Percentiles rank a stretch among this genome's conserved stretches.
These are phyloP conservation scores for Dasysyrphus tricinctus DNA, from an alignment of 2,888 invertebrate genomes.

Conservation along the genomic window DNA sequence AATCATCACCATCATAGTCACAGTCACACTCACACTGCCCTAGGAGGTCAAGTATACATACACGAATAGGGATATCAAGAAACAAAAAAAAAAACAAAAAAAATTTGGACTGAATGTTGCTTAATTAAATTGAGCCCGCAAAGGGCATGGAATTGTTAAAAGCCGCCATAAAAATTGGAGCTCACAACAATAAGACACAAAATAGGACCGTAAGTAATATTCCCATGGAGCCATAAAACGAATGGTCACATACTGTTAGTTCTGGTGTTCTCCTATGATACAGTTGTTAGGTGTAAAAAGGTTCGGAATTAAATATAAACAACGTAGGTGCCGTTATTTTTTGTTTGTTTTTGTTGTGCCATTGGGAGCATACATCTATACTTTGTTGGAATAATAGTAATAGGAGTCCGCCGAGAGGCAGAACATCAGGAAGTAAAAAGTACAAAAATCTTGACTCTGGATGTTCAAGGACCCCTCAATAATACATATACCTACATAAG, in stretches of 20 bases:
- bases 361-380: conserved; percentile 10
- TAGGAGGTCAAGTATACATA: neutral
- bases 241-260: conserved; percentile 38
- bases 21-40: neutral
- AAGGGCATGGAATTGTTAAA: conserved; percentile 43
- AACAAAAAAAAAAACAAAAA: neutral
- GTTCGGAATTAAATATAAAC: conserved; percentile 43
- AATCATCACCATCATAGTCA: conserved; percentile 33
- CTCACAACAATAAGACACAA: conserved; percentile 29
- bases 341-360: neutral
- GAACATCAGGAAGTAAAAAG: neutral
- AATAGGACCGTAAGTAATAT: conserved; percentile 35
- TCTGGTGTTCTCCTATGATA: conserved; percentile 2
- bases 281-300: conserved; percentile 35
- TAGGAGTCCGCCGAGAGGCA: neutral
- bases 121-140: conserved; percentile 63
- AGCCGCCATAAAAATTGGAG: conserved; percentile 38
- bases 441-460: neutral
- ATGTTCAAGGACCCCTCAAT: conserved; percentile 2
- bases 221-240: conserved; percentile 39
- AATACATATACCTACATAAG: too few species aligned
- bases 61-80: neutral
- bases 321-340: conserved; percentile 20
- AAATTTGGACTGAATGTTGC: conserved; percentile 38
- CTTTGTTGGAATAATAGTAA: conserved; percentile 6